phyloP scores from a whole-genome alignment of 2,113 vertebrate genomes.

The Phylloscopus trochiloides region DNA sequence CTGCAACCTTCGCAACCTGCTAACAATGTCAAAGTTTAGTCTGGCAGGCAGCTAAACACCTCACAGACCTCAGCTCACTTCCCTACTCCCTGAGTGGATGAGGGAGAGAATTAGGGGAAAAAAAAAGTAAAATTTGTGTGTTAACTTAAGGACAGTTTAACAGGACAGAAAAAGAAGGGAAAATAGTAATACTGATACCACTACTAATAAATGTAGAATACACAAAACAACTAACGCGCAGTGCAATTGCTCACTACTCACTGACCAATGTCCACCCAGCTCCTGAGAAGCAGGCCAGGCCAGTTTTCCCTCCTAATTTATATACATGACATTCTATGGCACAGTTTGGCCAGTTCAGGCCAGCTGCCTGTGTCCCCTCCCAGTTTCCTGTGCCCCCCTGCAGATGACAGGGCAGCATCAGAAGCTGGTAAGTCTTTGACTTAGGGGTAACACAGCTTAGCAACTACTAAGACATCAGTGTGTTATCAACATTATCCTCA shows the following conservation, averaged over 20 bases:
- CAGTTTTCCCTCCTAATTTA: not conserved
- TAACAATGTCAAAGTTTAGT: not conserved
- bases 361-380: not conserved
- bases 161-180: not conserved
- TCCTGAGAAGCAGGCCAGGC: not conserved
- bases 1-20: not conserved
- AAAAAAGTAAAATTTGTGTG: not conserved
- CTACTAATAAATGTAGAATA: not conserved
- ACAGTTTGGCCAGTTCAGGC: not conserved
- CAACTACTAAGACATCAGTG: not conserved
- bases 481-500: not conserved
- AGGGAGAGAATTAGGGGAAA: not conserved
- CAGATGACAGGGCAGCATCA: not conserved
- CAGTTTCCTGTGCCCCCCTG: not conserved
- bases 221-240: not conserved
- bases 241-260: not conserved
- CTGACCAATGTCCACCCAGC: not conserved
- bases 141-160: not conserved
- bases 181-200: not conserved
- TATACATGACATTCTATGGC: no score
- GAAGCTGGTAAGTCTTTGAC: not conserved
- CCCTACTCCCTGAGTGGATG: accelerated
- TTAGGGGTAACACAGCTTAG: not conserved
- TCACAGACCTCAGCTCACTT: not conserved
- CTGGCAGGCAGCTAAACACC: not conserved